Percentiles rank a stretch among this genome's conserved stretches.
These are phyloP conservation scores for Enteromius fasciolatus DNA, from an alignment of 2,797 vertebrate genomes.

Conservation along the genomic window DNA sequence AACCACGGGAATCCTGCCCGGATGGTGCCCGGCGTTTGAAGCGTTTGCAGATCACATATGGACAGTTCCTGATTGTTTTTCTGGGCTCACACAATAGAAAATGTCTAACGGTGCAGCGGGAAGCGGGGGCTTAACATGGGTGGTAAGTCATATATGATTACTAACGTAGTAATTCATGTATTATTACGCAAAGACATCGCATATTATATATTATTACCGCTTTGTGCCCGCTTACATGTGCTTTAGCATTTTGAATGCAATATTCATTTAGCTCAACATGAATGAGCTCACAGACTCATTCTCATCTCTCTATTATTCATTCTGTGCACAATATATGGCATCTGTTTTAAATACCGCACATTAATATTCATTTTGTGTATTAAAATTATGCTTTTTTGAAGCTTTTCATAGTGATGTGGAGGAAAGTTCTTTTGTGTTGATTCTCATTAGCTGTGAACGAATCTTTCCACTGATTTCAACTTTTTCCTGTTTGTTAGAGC, in stretches of 20 bases:
- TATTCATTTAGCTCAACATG: not conserved
- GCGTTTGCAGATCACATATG: conserved; percentile 60
- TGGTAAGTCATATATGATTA: conserved; percentile 80
- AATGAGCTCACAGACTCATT: not conserved
- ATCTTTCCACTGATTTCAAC: conserved; percentile 10
- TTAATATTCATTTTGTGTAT: not conserved
- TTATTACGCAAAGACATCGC: not conserved
- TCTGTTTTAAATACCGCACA: not conserved
- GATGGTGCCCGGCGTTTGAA: conserved; percentile 64
- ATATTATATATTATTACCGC: not conserved
- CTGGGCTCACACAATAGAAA: conserved; percentile 66
- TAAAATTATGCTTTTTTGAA: not conserved
- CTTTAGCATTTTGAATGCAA: conserved; percentile 5
- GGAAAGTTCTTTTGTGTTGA: conserved; percentile 31
- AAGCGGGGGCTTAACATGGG: conserved; percentile 87
- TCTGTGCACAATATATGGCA: not conserved
- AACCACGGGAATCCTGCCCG: conserved; percentile 19
- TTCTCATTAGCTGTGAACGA: conserved; percentile 12
- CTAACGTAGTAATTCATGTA: not conserved
- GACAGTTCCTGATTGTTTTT: conserved; percentile 65
- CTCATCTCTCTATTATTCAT: conserved; percentile 1
- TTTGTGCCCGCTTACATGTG: not conserved
- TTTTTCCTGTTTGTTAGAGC: conserved; percentile 5
- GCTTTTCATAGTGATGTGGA: not conserved
- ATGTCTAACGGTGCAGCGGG: conserved; percentile 86